A percentile compares a stretch with the other conserved stretches of the same genome.
These are phyloP conservation scores for Sterna hirundo DNA, from an alignment of 2,113 vertebrate species.

Conservation along the genomic window DNA sequence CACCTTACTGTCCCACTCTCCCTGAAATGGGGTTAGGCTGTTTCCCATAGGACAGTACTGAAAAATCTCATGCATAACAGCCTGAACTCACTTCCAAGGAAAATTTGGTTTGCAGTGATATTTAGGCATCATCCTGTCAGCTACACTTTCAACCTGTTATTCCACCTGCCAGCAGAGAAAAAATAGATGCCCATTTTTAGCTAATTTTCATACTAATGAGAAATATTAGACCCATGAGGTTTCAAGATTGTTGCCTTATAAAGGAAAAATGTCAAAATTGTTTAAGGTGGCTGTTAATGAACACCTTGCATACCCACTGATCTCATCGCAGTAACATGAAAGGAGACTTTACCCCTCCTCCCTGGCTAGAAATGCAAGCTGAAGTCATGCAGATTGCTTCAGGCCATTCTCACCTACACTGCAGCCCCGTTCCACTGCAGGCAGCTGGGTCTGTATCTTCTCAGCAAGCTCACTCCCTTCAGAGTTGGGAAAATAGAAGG, in stretches of 20 bases:
- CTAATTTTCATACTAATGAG: neutral
- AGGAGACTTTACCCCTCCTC: neutral
- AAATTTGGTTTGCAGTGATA: neutral
- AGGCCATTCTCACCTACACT: neutral
- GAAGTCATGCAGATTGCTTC: neutral
- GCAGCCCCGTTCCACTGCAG: neutral
- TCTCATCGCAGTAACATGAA: neutral
- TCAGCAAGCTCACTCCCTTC: neutral
- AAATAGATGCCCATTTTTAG: neutral
- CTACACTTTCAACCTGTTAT: neutral
- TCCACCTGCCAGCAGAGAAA: neutral
- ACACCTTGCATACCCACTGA: neutral
- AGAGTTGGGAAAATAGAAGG: neutral
- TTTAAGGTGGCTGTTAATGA: neutral
- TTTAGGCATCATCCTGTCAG: neutral
- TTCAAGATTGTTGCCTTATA: neutral
- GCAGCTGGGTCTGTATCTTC: neutral
- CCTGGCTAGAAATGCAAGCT: neutral
- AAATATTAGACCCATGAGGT: neutral
- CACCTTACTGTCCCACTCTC: neutral
- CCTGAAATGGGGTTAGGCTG: neutral
- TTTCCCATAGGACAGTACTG: neutral
- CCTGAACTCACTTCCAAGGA: neutral
- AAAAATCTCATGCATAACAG: neutral
- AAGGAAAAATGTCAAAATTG: neutral